Conservation (phyloP, 2,888 invertebrate genomes). For the Acheta domesticus region DNA sequence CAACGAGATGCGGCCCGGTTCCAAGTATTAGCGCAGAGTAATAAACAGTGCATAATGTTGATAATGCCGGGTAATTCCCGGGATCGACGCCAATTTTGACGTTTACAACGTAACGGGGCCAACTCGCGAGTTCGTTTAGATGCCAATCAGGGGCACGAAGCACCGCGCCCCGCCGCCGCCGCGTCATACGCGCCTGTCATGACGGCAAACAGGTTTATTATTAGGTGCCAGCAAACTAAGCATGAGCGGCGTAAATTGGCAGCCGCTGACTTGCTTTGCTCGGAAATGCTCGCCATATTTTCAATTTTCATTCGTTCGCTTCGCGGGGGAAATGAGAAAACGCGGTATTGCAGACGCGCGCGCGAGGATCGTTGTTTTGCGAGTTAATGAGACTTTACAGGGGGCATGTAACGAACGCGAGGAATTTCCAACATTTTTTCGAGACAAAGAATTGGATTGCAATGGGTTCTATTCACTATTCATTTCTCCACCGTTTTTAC, state of each 20-base stretch:
- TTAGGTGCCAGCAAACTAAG: background rate
- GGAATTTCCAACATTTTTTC: too few species aligned
- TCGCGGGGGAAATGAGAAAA: too few species aligned
- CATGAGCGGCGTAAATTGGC: background rate
- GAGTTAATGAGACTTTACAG: too few species aligned
- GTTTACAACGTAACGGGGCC: background rate
- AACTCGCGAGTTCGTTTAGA: background rate
- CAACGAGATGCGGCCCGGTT: background rate
- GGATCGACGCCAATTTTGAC: constrained; percentile 8
- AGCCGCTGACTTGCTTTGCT: background rate
- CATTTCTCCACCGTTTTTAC: too few species aligned
- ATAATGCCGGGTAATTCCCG: background rate
- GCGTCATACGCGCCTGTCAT: background rate
- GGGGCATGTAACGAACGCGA: too few species aligned
- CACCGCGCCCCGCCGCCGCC: background rate
- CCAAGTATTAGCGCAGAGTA: background rate
- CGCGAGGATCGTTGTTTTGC: too few species aligned
- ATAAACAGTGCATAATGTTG: constrained; percentile 5
- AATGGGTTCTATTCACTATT: too few species aligned
- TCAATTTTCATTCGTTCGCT: too few species aligned
- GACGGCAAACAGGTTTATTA: background rate
- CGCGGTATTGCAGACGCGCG: too few species aligned
- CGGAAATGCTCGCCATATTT: too few species aligned
- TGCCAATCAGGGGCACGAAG: background rate
- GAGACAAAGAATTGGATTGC: too few species aligned